Evolutionary conservation across 2,113 vertebrate genomes (phyloP), one percentile per base, ranked within the genome.

Genomic region (Polypterus senegalus): DNA sequence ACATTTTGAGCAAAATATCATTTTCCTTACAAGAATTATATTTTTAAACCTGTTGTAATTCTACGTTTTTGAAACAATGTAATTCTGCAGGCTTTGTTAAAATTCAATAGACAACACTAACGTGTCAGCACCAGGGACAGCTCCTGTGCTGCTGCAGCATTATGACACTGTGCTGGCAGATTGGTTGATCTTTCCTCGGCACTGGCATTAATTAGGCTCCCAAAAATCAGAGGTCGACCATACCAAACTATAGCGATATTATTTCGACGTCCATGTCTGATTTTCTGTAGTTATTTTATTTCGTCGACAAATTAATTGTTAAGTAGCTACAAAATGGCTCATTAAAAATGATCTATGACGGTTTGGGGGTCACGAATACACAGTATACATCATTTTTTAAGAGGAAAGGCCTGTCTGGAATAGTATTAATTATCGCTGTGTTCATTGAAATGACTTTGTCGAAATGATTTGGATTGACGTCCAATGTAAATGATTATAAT

Each of bases 51-150:
- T 27, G 27, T 27, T 27, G 27, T 27, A 27, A 27, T 27, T 27
- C 27, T 27, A 27, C 27, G 27, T 27, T 27, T 27, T 27, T 27
- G 27, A 27, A 27, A 27, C 27, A 27, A 27, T 27, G 27, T 27
- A 27, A 27, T 2, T 27, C 27, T 27, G 27, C 27, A 27, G 27
- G 27, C 27, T 27, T 27, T 27, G 27, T 27, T 27, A 27, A 27
- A 27, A 27, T 27, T 27, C 27, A 27, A 27, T 27, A 27, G 27
- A 27, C 27, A 27, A 27, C 27, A 27, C 27, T 27, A 27, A 27
- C 57, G 49, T 62, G 65, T 61, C 72, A 74, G 70, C 63, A 82
- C 76, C 79, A 74, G 76, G 79, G 79, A 81, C 70, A 85, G 79
- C 76, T 81, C 83, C 77, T 43, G 55, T 10, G 51, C 27, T 27